Evolutionary conservation across 2,113 vertebrate genomes (phyloP).

Genomic region (Stigmatopora nigra): DNA sequence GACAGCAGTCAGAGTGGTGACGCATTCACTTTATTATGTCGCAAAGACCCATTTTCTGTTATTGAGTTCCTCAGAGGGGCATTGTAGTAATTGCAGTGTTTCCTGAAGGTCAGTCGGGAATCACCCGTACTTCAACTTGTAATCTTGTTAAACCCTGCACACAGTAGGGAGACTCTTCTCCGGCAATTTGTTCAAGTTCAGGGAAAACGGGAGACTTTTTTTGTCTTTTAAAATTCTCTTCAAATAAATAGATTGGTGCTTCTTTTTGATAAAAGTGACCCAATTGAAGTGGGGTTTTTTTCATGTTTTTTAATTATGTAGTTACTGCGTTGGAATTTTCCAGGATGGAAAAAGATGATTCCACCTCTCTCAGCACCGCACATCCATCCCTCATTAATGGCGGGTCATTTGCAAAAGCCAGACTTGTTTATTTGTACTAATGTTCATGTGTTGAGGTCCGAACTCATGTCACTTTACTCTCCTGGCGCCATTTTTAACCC

Average conservation of each 20-base stretch:
- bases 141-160: conserved; percentile 49
- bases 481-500: conserved; percentile 38
- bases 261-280: not conserved
- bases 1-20: not conserved
- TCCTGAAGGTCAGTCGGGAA: conserved; percentile 49
- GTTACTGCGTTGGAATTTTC: not conserved
- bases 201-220: conserved; percentile 5
- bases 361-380: not conserved
- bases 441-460: conserved; percentile 19
- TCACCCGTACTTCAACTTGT: conserved; percentile 48
- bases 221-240: not conserved
- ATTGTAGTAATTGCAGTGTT: conserved; percentile 46
- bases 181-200: conserved; percentile 40
- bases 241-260: not conserved
- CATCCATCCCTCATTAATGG: conserved; percentile 24
- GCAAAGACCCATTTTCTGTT: conserved; percentile 40
- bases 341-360: conserved; percentile 29
- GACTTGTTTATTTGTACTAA: conserved; percentile 37
- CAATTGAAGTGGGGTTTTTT: not conserved
- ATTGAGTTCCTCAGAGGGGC: conserved; percentile 39
- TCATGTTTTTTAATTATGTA: no score
- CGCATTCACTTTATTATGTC: not conserved
- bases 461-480: conserved; percentile 2
- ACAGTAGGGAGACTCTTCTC: conserved; percentile 37
- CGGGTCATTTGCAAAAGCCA: conserved; percentile 26